Base-by-base conservation (phyloP, 2,113 vertebrate genomes). In the Chamaetylas fuelleborni region DNA sequence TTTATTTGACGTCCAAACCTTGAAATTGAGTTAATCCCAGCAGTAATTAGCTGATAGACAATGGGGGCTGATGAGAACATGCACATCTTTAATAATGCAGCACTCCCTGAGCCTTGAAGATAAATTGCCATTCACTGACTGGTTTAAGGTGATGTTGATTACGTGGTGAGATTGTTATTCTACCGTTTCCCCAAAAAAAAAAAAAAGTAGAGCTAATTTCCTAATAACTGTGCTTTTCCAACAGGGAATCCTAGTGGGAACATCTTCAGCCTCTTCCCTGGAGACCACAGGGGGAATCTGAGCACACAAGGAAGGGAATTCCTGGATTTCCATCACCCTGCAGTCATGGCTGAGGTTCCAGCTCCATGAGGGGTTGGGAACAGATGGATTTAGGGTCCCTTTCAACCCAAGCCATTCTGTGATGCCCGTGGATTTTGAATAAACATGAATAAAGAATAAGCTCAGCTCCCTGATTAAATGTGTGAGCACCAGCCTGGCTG, bases 31-130 rank as follows among this genome's bases (percentile, higher is more conserved):
- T 72, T 82, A 40, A 86, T 81, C 86, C 66, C 50, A 82, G 61
- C 58, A 87, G 57, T 83, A 92, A 88, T 91, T 79, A 93, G 25
- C 94, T 96, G 57, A 34, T 84, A 76, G 29, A 85, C 60, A 67
- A 81, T 3, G 70, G 29, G 24, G 3, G 3, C 54, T 73, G 69
- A 53, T 79, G 89, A 82, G 88, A 62, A 50, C 57, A 22, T 2
- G 42, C 51, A 16, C 12, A 10, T 71, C 85, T 88, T 28, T 57
- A 96, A 87, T 56, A 57, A 85, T 43, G 17, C 58, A 29, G 82
- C 92, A 26, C 26, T 92, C 11, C 53, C 91, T 33, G 51, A 62
- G 77, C 70, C 62, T 33, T 34, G 33, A 84, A 43, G 26, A 45
- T 36, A 72, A 95, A 95, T 82, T 53, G n/a, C 42, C 12, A 90